Base-by-base conservation (phyloP, 1,140 invertebrate genomes). In the Latrodectus geometricus region DNA sequence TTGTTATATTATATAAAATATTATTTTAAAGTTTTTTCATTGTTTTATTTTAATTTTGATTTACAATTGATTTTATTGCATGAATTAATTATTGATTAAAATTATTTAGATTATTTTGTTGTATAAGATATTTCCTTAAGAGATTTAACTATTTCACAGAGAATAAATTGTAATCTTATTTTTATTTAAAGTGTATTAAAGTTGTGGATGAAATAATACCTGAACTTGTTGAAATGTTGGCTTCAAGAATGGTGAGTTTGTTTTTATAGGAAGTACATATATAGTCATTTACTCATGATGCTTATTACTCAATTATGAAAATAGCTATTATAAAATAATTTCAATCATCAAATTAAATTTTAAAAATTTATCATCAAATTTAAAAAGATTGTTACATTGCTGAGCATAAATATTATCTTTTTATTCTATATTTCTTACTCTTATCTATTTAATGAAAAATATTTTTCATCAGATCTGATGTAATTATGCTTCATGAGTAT, bases 201-300 rank as follows among this genome's bases (percentile, higher is more conserved):
- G 86, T 97, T 50, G 95, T 95, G 0, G 96, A 98, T 91, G 93
- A 97, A 88, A 97, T 96, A 90, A 94, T 97, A 82, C 96, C 96
- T 0, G 95, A 98, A 90, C 90, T 98, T 68, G 93, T 97, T 66
- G 96, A 98, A 89, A 96, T 95, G 14, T 90, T 97, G 48, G 94
- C 95, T 7, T 96, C 96, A 0, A 93, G 96, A 91, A 96, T 97
- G 96, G 88, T 89, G 80, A 88, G 73, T 87, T 9, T 15, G 8
- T 14, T 7, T 61, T 14, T 8, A 61, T 61, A 61, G 11, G 8
- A 14, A 14, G 17, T 17, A 61, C 8, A 61, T 14, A 61, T 17
- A 61, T 61, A 61, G 11, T 11, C 17, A 14, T 61, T 9, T 56
- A 56, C 54, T 9, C 14, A 56, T 56, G 54, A 14, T 61, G 17